Percentiles rank a stretch among this genome's conserved stretches.
Evolutionary conservation across 2,888 invertebrate species (phyloP).

Genomic region (Leucania comma): DNA sequence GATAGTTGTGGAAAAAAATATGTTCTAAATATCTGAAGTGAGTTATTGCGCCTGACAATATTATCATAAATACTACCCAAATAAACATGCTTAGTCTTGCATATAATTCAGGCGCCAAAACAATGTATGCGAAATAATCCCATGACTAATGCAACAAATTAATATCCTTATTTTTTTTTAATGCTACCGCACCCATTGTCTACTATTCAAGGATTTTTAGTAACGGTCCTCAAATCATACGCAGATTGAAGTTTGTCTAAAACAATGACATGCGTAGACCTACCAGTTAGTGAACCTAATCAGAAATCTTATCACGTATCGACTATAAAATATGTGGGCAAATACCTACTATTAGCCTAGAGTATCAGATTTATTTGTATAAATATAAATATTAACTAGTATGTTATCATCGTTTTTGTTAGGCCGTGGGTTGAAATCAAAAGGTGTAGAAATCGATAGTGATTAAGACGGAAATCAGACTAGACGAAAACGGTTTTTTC

Average conservation of each 20-base stretch:
- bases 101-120: slow-evolving; percentile 7
- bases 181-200: slow-evolving; percentile 11
- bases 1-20: too few species aligned
- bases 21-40: too few species aligned
- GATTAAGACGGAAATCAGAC: background rate
- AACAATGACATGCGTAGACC: slow-evolving; percentile 49
- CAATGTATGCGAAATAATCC: slow-evolving; percentile 5
- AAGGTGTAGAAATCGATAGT: background rate
- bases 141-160: slow-evolving; percentile 10
- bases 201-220: slow-evolving; percentile 21
- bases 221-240: slow-evolving; percentile 18
- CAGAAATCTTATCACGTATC: slow-evolving; percentile 38
- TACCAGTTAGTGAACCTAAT: slow-evolving; percentile 34
- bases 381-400: slow-evolving; percentile 8
- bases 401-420: background rate
- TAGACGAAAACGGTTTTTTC: too few species aligned
- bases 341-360: slow-evolving; percentile 11
- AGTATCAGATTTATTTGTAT: slow-evolving; percentile 13
- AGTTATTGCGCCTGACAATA: background rate
- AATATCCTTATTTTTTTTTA: slow-evolving; percentile 18
- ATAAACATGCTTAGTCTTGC: background rate
- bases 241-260: slow-evolving; percentile 24
- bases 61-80: background rate
- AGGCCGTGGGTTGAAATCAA: background rate
- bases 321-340: slow-evolving; percentile 31